Conservation (phyloP, 2,888 invertebrate species). For the Thereva unica region DNA sequence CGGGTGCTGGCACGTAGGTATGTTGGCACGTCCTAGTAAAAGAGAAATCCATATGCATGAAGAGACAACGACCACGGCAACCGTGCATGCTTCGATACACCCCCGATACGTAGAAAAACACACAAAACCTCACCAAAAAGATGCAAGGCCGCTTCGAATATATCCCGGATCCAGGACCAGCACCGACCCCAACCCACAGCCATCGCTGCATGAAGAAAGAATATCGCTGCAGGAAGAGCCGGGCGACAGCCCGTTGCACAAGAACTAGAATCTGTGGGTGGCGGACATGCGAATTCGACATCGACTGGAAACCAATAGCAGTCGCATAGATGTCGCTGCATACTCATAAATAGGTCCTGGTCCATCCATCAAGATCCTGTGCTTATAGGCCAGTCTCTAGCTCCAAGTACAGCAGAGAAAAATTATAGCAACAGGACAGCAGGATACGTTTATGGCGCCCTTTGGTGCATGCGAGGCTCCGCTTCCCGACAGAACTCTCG, state of each 20-base stretch:
- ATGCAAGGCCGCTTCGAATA: constrained; percentile 36
- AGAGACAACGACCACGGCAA: constrained; percentile 35
- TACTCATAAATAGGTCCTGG: constrained; percentile 37
- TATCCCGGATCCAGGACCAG: neutral
- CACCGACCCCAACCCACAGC: constrained; percentile 15
- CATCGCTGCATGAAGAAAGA: constrained; percentile 27
- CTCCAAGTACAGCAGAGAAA: constrained; percentile 37
- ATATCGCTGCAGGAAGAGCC: constrained; percentile 32
- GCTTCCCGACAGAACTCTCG: constrained; percentile 31
- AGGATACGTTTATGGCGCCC: neutral
- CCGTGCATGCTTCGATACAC: constrained; percentile 31
- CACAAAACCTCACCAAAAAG: constrained; percentile 41
- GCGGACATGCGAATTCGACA: constrained; percentile 36
- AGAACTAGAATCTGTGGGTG: constrained; percentile 2
- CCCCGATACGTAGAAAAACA: constrained; percentile 36
- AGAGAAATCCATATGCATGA: constrained; percentile 33
- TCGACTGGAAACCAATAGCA: constrained; percentile 41
- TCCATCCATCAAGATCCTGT: constrained; percentile 40
- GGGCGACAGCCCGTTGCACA: constrained; percentile 1
- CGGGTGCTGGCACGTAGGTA: constrained; percentile 32
- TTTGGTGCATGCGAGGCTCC: constrained; percentile 1
- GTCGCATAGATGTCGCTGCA: constrained; percentile 27
- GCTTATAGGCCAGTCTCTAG: constrained; percentile 38
- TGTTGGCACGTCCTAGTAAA: constrained; percentile 35
- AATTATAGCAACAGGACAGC: constrained; percentile 13